Base-by-base conservation (phyloP, 2,797 vertebrate genomes). In the Clarias platycephalus region DNA sequence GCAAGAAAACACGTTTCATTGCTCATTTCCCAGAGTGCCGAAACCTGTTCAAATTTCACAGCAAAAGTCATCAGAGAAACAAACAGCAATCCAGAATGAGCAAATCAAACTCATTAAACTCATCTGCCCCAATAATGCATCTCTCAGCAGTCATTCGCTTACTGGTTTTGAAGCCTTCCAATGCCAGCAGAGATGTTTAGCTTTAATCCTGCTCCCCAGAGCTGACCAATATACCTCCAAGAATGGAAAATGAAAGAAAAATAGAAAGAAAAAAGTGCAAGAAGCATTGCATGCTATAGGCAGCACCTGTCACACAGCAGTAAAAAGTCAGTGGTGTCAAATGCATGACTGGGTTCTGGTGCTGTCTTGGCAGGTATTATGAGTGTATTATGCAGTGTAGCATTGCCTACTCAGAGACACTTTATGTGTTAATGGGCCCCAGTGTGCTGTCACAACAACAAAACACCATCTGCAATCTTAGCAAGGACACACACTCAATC, bases 41-140 rank as follows among this genome's bases (percentile, higher is more conserved):
- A 75, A 75, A 55, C 55, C 20, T 37, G 31, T 77, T 34, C 22
- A 63, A 79, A 63, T 62, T 62, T 13, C 2, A 49, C 28, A 75
- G 72, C 49, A 22, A 81, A 81, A 58, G 53, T 71, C 24, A 78
- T 70, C 22, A 60, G 13, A 57, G 49, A 88, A 92, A 92, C 89
- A 92, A 86, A 81, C 74, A 85, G 75, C 87, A 87, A 90, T 80
- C 82, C 77, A 77, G 87, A 82, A 87, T 86, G 83, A 87, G 83
- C 83, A 81, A 90, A 74, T 87, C 86, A 83, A 87, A 88, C 90
- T 92, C 89, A 93, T 93, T 94, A 92, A 91, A 92, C 90, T 88
- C 63, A 90, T 90, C 89, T 90, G 89, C 85, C 88, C 85, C 92
- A 86, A 87, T 90, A 85, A 71, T 81, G 75, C 87, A 90, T 78